phyloP scores from a whole-genome alignment of 2,888 invertebrate genomes.

The Diogma glabrata region DNA sequence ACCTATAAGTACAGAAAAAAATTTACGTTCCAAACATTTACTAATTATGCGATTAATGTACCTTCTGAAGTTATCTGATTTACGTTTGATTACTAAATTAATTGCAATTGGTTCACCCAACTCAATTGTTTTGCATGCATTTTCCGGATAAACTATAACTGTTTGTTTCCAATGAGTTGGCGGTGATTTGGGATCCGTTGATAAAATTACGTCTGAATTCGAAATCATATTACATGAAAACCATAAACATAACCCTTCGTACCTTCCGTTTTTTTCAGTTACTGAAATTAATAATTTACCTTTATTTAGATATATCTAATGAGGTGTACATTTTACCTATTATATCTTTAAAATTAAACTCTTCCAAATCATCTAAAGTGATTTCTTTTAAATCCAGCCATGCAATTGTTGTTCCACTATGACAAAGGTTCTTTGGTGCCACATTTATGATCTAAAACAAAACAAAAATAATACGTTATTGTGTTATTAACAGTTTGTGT shows the following conservation, averaged over 20 bases:
- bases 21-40: too few species aligned
- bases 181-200: slow-evolving; percentile 62
- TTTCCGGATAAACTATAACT: slow-evolving; percentile 63
- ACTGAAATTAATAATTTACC: too few species aligned
- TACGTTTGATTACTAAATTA: slow-evolving; percentile 45
- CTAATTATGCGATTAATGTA: slow-evolving; percentile 9
- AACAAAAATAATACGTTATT: too few species aligned
- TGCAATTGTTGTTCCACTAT: slow-evolving; percentile 49
- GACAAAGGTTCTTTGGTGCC: slow-evolving; percentile 46
- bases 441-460: slow-evolving; percentile 42
- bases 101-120: slow-evolving; percentile 55
- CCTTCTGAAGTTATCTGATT: slow-evolving; percentile 24
- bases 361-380: slow-evolving; percentile 45
- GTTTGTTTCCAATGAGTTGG: slow-evolving; percentile 95
- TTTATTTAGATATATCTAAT: too few species aligned
- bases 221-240: slow-evolving; percentile 54
- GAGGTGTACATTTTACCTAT: slow-evolving; percentile 35
- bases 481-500: too few species aligned
- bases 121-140: slow-evolving; percentile 38
- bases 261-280: slow-evolving; percentile 40
- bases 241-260: slow-evolving; percentile 70
- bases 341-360: slow-evolving; percentile 49
- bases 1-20: slow-evolving; percentile 36
- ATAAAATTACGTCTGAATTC: slow-evolving; percentile 50
- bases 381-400: slow-evolving; percentile 58